Conservation (phyloP, 1,140 invertebrate species). For the Araneus ventricosus region DNA sequence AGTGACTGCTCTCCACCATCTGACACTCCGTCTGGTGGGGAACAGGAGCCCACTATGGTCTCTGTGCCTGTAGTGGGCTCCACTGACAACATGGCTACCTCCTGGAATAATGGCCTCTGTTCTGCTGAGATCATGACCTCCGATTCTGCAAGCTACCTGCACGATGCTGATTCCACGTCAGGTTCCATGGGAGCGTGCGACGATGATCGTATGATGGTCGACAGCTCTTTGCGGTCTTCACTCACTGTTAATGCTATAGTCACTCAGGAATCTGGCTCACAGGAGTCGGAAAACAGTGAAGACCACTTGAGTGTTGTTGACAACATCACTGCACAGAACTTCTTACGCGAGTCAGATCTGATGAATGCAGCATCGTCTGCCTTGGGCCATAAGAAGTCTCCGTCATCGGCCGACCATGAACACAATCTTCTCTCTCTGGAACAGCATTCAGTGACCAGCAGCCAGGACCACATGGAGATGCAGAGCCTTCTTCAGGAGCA, state of each 20-base stretch:
- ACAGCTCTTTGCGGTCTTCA: conserved; percentile 36
- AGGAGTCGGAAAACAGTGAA: conserved; percentile 49
- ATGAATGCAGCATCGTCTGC: conserved; percentile 70
- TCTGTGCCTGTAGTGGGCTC: conserved; percentile 70
- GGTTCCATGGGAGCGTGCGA: conserved; percentile 60
- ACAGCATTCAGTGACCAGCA: conserved; percentile 52
- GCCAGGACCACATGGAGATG: conserved; percentile 69
- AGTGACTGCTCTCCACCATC: conserved; percentile 57
- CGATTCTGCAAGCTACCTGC: conserved; percentile 13
- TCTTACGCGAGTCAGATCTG: conserved; percentile 62
- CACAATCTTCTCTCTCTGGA: conserved; percentile 55
- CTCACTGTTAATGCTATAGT: conserved; percentile 66
- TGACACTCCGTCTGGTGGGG: conserved; percentile 67
- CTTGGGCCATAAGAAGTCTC: conserved; percentile 53
- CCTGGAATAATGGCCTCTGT: conserved; percentile 58
- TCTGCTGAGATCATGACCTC: conserved; percentile 2
- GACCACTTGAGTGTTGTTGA: conserved; percentile 65
- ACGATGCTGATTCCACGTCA: conserved; percentile 68
- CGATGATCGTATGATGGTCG: conserved; percentile 64
- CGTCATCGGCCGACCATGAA: conserved; percentile 27
- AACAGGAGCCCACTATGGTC: conserved; percentile 75
- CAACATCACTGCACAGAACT: conserved; percentile 70
- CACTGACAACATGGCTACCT: conserved; percentile 71
- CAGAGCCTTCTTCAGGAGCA: conserved; percentile 60
- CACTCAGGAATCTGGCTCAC: conserved; percentile 25